A percentile compares a stretch with the other conserved stretches of the same genome.
Conservation (phyloP, 2,888 invertebrate genomes). For the Microplitis manilae region DNA sequence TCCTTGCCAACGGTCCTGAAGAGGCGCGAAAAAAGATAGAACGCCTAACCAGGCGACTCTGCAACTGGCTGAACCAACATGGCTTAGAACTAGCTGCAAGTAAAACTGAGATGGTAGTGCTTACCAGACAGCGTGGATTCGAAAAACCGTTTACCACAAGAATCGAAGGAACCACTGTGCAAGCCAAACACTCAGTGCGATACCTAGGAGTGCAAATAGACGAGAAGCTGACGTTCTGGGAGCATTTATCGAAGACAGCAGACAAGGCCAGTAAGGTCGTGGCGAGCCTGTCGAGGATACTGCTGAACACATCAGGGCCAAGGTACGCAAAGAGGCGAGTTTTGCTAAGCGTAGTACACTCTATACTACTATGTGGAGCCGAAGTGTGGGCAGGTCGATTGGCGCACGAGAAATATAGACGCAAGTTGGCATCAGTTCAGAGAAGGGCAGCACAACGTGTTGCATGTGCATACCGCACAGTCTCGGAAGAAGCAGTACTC, state of each 20-base stretch:
- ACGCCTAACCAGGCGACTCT: conserved; percentile 24
- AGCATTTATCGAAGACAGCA: conserved; percentile 43
- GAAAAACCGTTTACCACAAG: conserved; percentile 25
- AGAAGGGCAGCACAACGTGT: conserved; percentile 43
- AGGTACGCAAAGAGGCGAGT: conserved; percentile 42
- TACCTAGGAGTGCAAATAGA: conserved; percentile 53
- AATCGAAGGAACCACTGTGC: conserved; percentile 29
- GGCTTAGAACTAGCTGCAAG: conserved; percentile 42
- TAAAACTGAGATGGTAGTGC: conserved; percentile 48
- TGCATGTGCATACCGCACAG: neutral
- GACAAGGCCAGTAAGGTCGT: conserved; percentile 48
- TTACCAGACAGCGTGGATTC: conserved; percentile 37
- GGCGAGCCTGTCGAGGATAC: conserved; percentile 29
- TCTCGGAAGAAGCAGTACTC: neutral
- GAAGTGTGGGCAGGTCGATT: conserved; percentile 48
- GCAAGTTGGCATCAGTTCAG: conserved; percentile 45
- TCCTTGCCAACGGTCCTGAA: conserved; percentile 37
- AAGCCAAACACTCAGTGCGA: conserved; percentile 37
- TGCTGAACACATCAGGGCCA: conserved; percentile 34
- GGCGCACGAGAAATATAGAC: conserved; percentile 41
- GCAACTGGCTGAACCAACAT: conserved; percentile 33
- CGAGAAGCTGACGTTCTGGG: conserved; percentile 41
- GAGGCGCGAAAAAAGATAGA: conserved; percentile 29
- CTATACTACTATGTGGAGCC: conserved; percentile 49
- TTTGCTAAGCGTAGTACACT: conserved; percentile 44